Evolutionary conservation across 2,888 invertebrate species (phyloP).

Genomic region (Baronia brevicornis): DNA sequence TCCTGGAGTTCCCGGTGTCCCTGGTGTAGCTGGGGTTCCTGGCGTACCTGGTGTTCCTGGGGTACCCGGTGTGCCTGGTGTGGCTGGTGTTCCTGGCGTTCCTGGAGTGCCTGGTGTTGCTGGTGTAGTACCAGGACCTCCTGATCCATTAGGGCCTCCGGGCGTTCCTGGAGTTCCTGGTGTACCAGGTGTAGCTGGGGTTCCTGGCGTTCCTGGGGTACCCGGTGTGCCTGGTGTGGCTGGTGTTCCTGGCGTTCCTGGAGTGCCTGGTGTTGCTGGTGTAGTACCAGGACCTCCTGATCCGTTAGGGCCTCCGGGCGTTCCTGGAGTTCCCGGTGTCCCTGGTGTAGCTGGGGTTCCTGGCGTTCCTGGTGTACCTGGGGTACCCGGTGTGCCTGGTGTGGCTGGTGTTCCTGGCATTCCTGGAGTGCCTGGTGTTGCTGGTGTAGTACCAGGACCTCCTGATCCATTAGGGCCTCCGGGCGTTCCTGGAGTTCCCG

Average conservation of each 20-base stretch:
- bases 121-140: no score
- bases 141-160: not conserved
- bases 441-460: no score
- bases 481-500: conserved; percentile 56
- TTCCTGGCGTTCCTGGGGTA: conserved; percentile 51
- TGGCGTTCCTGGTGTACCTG: conserved; percentile 34
- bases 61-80: conserved; percentile 44
- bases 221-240: conserved; percentile 40
- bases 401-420: not conserved
- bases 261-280: not conserved
- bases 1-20: conserved; percentile 42
- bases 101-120: conserved; percentile 36
- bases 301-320: no score
- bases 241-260: conserved; percentile 1
- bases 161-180: conserved; percentile 1
- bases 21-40: not conserved
- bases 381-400: not conserved
- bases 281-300: no score
- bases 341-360: conserved; percentile 47
- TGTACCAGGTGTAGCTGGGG: conserved; percentile 44
- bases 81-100: conserved; percentile 51
- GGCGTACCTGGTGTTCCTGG: conserved; percentile 1
- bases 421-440: conserved; percentile 51
- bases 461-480: no score
- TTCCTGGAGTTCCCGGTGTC: conserved; percentile 50